These are phyloP conservation scores for Beaufortia kweichowensis DNA, from an alignment of 2,113 vertebrate genomes.

Conservation along the genomic window DNA sequence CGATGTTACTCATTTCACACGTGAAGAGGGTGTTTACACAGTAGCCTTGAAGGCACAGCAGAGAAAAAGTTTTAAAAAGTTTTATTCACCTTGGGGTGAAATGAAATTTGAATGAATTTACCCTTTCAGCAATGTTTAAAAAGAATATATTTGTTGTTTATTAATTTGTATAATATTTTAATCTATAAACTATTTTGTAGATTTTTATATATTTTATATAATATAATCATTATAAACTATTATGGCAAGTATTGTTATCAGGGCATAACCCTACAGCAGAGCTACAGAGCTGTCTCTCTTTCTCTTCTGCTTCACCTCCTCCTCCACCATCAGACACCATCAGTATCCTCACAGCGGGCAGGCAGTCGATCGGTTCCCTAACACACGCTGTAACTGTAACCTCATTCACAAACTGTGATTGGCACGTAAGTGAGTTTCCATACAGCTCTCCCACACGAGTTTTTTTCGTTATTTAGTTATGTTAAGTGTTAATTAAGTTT, in stretches of 20 bases:
- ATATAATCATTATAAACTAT: too few species aligned
- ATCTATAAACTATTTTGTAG: too few species aligned
- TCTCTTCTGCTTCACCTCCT: conserved; percentile 4
- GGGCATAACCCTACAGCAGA: background rate
- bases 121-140: background rate
- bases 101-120: background rate
- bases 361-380: conserved; percentile 6
- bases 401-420: conserved; percentile 26
- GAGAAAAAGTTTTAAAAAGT: too few species aligned
- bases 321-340: background rate
- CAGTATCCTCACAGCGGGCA: background rate
- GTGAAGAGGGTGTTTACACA: background rate
- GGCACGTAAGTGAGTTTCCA: conserved; percentile 8
- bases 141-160: background rate
- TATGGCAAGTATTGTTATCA: background rate
- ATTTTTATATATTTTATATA: too few species aligned
- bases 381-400: background rate
- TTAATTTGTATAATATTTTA: too few species aligned
- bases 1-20: background rate
- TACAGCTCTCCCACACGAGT: conserved; percentile 20
- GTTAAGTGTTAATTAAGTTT: too few species aligned
- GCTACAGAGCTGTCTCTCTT: background rate
- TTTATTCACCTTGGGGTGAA: too few species aligned
- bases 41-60: background rate
- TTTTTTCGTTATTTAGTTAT: conserved; percentile 8